Evolutionary conservation across 2,888 invertebrate genomes (phyloP), one percentile per base, ranked within the genome.

Genomic region (Trypoxylon attenuatum): DNA sequence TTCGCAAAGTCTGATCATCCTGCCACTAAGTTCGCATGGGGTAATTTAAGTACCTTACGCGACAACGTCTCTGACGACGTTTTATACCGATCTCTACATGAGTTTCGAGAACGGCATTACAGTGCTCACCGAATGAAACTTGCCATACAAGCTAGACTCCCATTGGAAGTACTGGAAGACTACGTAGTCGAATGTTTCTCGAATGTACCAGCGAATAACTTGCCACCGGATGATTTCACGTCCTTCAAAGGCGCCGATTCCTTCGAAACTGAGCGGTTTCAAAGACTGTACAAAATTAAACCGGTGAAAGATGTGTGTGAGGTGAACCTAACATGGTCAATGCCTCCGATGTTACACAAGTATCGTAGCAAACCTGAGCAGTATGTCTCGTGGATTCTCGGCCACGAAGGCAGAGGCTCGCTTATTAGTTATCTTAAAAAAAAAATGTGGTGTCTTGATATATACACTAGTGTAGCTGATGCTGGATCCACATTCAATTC

Each of bases 91-190:
- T 89, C 91, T 1, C 89, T 96, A 4, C 93, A 94, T 75, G 90
- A 93, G 59, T 96, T 96, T 80, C 89, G 94, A 29, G 89, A 90
- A 78, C 88, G 92, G 18, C 93, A 96, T 84, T 97, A 97, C 82
- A 94, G 95, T 29, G 94, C 95, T 5, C 93, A 96, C 79, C 90
- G 94, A 72, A 97, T 97, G 96, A 96, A 94, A 5, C 87, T 97
- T 1, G 94, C 94, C 42, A 90, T 96, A 16, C 95, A 96, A 88
- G 91, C 90, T 3, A 89, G 92, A 61, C 88, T 93, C 84, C 90
- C 93, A 0, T 84, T 94, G 5, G 89, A 91, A 16, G 88, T 89
- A 0, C 82, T 95, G 49, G 92, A 94, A 84, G 84, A 90, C 41
- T 92, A 91, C 85, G 93, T 94, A 0, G 80, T 87, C 29, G 88